These are phyloP conservation scores for Ophioderma brevispina DNA, from an alignment of 35 echinoderm and acorn worm genomes.

Conservation along the genomic window DNA sequence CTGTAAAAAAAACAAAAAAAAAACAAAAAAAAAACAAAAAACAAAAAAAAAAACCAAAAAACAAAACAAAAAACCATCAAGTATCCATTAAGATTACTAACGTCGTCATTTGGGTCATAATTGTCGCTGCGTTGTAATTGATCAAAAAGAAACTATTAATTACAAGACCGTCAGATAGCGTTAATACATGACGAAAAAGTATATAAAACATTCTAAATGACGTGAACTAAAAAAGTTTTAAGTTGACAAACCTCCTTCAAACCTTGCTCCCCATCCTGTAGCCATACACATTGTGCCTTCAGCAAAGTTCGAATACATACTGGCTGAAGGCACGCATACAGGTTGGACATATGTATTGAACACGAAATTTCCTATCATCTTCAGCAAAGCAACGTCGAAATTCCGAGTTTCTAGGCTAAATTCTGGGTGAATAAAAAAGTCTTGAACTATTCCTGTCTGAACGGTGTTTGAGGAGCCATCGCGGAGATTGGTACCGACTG, in stretches of 20 bases:
- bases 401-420: conserved; percentile 16
- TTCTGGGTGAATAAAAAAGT: conserved; percentile 37
- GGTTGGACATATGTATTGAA: conserved; percentile 26
- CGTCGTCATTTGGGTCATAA: no score
- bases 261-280: conserved; percentile 44
- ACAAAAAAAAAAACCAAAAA: no score
- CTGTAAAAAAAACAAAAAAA: no score
- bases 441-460: neutral
- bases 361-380: conserved; percentile 5
- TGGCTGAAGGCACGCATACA: conserved; percentile 42
- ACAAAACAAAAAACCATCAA: no score
- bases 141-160: no score
- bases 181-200: no score
- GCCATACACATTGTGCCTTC: conserved; percentile 1
- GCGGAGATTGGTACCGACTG: neutral
- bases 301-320: conserved; percentile 27
- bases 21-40: no score
- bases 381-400: conserved; percentile 41
- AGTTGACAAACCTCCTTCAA: conserved; percentile 38
- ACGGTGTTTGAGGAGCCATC: neutral
- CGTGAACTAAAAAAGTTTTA: no score
- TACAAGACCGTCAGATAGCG: no score
- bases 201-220: no score
- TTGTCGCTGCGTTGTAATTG: no score
- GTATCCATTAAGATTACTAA: no score